Evolutionary conservation across 1,140 invertebrate genomes (phyloP), one percentile per base, ranked within the genome.

Genomic region (Sitobion miscanthi): DNA sequence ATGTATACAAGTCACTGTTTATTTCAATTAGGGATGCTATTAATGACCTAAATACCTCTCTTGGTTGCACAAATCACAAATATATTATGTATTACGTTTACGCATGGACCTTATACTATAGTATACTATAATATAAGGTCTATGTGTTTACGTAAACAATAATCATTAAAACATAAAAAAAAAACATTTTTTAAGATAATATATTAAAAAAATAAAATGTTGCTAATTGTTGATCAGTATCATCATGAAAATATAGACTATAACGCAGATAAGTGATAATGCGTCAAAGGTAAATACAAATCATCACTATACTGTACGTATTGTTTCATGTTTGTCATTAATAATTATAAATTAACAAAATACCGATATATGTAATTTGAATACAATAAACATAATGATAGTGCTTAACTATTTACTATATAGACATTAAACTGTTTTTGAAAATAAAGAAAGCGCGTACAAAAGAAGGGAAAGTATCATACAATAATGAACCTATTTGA

Each of bases 391-490:
- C n/a, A 69, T 35, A 35, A 35, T n/a, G 11, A 5, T n/a, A 30
- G 14, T n/a, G 62, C 17, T n/a, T 77, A n/a, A 35, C 30, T n/a
- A n/a, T 14, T 11, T 69, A 14, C 25, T n/a, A n/a, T 69, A 69
- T 77, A 17, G 62, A 30, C 3, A n/a, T 77, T n/a, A n/a, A 77
- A 77, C n/a, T 3, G 62, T 77, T 77, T 77, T 35, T 21, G 38
- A 38, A 38, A 83, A 83, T 47, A 86, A 86, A 86, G 42, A 86
- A 86, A 45, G 42, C 25, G 25, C 23, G 25, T 6, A 47, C 25
- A 86, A 30, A 86, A 47, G 85, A 86, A 86, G 42, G 85, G 85
- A 86, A 86, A 86, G 85, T 86, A 86, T 86, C 35, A 86, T 47
- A 42, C 38, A 85, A 25, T 25, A 42, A 85, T 83, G 35, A 42